Percentiles rank a stretch among this genome's conserved stretches.
Evolutionary conservation across 2,888 invertebrate genomes (phyloP).

Genomic region (Melieria picta): DNA sequence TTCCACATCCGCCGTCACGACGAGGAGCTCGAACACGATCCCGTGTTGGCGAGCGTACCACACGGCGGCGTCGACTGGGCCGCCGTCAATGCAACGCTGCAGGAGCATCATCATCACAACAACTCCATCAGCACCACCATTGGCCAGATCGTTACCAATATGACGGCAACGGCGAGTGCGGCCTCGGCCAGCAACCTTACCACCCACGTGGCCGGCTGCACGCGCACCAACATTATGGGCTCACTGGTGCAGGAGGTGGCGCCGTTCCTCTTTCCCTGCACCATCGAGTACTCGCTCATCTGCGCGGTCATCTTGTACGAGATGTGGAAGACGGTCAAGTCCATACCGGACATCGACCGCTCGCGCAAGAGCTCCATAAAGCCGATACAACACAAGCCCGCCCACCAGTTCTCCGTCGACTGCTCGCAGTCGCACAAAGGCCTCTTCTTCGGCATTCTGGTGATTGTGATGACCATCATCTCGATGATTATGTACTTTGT

Average conservation of each 20-base stretch:
- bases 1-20: conserved; percentile 72
- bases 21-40: conserved; percentile 41
- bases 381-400: conserved; percentile 59
- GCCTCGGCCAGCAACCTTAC: conserved; percentile 8
- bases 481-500: conserved; percentile 92
- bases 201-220: conserved; percentile 65
- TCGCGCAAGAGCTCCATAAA: conserved; percentile 63
- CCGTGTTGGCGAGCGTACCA: conserved; percentile 34
- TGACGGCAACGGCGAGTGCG: conserved; percentile 31
- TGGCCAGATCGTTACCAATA: conserved; percentile 41
- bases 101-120: conserved; percentile 42
- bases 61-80: conserved; percentile 52
- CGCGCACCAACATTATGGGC: conserved; percentile 76
- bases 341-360: conserved; percentile 69
- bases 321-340: conserved; percentile 87
- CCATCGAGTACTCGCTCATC: conserved; percentile 90
- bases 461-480: conserved; percentile 85
- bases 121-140: conserved; percentile 34
- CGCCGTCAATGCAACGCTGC: conserved; percentile 51
- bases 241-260: conserved; percentile 75
- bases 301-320: conserved; percentile 89
- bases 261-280: conserved; percentile 89
- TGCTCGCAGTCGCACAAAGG: conserved; percentile 86
- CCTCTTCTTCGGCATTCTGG: conserved; percentile 77
- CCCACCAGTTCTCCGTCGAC: conserved; percentile 81